Base-by-base conservation (phyloP, 2,797 vertebrate genomes). In the Melopsittacus undulatus region DNA sequence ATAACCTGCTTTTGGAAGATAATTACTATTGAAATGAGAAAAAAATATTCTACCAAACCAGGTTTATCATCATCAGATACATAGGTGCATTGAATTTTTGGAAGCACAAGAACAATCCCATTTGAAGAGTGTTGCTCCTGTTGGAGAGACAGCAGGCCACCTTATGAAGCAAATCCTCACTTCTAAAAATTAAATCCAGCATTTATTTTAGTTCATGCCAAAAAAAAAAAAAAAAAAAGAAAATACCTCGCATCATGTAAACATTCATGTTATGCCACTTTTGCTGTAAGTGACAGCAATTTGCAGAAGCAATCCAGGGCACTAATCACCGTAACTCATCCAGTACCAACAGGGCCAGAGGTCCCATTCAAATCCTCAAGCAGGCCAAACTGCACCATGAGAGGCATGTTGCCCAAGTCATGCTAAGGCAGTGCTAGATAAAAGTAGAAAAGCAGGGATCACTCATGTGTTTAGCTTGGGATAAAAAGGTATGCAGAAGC, bases 401-500 rank as follows among this genome's bases (percentile, higher is more conserved):
- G 46, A 49, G 30, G 5, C 5, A 1, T 10, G 14, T 74, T 4
- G 18, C 16, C 11, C 8, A 73, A 46, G 16, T 24, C 56, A 20
- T 4, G 22, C 7, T 56, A 69, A 89, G 4, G 27, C 15, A 61
- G 15, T 12, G 15, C 29, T 36, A 52, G n/a, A 3, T 8, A 68
- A 40, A 1, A 43, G 19, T 2, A 32, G 19, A 38, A 79, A 66
- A 42, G n/a, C 10, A 72, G 8, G n/a, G 51, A 43, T 45, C 1
- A 2, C 2, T 3, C 3, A 18, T 32, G n/a, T n/a, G 11, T 18
- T 26, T 38, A 22, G 4, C 22, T 42, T 46, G 45, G 26, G 3
- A 29, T 45, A 29, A 85, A 79, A 56, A 23, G 1, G 6, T 57
- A 13, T 0, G 3, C 6, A 23, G 38, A 45, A 74, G 5, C 0